These are phyloP conservation scores for Phasia obesa DNA, from an alignment of 2,888 invertebrate genomes.

Conservation along the genomic window DNA sequence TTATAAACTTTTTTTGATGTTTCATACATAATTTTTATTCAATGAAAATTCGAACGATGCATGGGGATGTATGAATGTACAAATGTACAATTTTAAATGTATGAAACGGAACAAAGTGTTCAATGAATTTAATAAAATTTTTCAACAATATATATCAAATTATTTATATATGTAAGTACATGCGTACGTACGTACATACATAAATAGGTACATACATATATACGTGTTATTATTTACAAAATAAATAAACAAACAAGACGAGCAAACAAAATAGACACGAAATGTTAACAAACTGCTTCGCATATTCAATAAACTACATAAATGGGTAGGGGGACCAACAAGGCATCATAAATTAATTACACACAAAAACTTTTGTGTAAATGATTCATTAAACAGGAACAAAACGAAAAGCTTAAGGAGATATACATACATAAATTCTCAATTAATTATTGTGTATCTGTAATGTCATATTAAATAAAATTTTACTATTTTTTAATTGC, in stretches of 20 bases:
- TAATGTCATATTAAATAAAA: not conserved
- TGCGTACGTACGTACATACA: constrained; percentile 4
- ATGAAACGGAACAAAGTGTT: constrained; percentile 61
- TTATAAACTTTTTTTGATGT: not conserved
- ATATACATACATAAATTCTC: constrained; percentile 45
- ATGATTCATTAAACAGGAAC: constrained; percentile 42
- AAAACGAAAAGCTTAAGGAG: constrained; percentile 6
- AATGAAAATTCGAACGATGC: constrained; percentile 8
- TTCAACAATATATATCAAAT: too few species aligned
- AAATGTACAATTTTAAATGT: not conserved
- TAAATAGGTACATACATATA: not conserved
- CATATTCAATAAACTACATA: not conserved
- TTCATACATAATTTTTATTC: constrained; percentile 25
- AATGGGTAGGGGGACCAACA: constrained; percentile 2
- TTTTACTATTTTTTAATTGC: too few species aligned
- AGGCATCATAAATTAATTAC: constrained; percentile 10
- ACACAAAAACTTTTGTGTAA: constrained; percentile 2
- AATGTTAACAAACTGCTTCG: constrained; percentile 43
- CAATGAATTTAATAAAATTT: constrained; percentile 58
- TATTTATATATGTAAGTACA: not conserved
- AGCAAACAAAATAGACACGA: constrained; percentile 12
- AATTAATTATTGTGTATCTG: constrained; percentile 38
- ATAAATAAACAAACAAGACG: not conserved
- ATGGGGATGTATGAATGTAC: not conserved
- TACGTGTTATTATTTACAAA: too few species aligned